phyloP scores from a whole-genome alignment of 2,113 vertebrate species.

The Balaenoptera acutorostrata region DNA sequence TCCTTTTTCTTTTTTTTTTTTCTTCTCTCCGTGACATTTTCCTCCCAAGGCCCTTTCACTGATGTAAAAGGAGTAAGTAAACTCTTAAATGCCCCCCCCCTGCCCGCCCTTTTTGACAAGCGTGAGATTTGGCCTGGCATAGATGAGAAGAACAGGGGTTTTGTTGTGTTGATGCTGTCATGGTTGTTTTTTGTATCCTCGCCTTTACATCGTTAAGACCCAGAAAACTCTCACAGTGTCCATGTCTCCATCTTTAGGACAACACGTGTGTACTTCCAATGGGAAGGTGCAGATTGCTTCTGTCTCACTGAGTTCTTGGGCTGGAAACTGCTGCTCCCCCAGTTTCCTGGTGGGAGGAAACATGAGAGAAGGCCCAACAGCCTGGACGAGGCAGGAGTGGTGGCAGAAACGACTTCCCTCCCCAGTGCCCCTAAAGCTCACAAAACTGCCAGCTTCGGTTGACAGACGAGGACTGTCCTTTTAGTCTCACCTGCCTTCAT shows the following conservation, averaged over 20 bases:
- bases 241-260: background rate
- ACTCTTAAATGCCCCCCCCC: background rate
- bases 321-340: background rate
- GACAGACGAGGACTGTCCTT: background rate
- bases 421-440: background rate
- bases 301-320: background rate
- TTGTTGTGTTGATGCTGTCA: background rate
- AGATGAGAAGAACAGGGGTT: background rate
- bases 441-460: accelerated
- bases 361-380: accelerated
- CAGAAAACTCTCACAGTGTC: background rate
- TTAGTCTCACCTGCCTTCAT: background rate
- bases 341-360: background rate
- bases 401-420: background rate
- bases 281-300: background rate
- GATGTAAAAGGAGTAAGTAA: background rate
- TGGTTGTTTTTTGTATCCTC: too few species aligned
- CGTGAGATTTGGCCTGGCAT: background rate
- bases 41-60: background rate
- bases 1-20: accelerated
- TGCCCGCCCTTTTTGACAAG: accelerated
- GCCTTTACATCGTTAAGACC: background rate
- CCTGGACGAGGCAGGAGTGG: background rate
- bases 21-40: background rate
- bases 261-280: accelerated